Conservation (phyloP, 2,888 invertebrate genomes). For the Cosmorhoe ocellata region DNA sequence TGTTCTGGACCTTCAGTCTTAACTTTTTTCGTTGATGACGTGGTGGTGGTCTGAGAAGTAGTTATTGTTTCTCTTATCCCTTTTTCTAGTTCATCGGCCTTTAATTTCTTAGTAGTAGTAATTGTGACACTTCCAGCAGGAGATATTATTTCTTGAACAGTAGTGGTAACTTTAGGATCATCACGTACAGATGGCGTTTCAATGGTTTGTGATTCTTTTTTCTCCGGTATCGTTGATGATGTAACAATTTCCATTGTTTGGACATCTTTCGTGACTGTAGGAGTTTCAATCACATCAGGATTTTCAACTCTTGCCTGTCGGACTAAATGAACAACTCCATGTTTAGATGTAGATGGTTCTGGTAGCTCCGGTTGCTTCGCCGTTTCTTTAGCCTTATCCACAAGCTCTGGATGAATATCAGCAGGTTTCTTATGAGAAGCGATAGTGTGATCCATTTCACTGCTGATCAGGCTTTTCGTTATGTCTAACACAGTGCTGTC, state of each 20-base stretch:
- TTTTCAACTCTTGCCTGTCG: conserved; percentile 20
- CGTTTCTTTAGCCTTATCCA: background rate
- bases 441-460: conserved; percentile 35
- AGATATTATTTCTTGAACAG: conserved; percentile 15
- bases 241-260: conserved; percentile 16
- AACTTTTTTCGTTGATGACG: conserved; percentile 15
- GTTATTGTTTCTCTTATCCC: conserved; percentile 24
- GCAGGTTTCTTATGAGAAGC: conserved; percentile 9
- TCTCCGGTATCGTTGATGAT: conserved; percentile 17
- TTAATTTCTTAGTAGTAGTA: conserved; percentile 23
- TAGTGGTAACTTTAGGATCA: conserved; percentile 9
- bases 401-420: background rate
- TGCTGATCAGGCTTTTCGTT: conserved; percentile 36
- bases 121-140: conserved; percentile 17
- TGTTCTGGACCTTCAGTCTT: conserved; percentile 20
- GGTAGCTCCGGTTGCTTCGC: background rate
- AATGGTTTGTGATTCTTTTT: conserved; percentile 8
- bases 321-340: conserved; percentile 16
- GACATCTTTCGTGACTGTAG: conserved; percentile 15
- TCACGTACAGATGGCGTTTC: conserved; percentile 8
- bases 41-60: conserved; percentile 25
- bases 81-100: conserved; percentile 7
- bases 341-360: conserved; percentile 10
- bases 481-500: conserved; percentile 26
- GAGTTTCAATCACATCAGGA: conserved; percentile 18